Evolutionary conservation across 2,113 vertebrate species (phyloP).

Genomic region (Ia io): DNA sequence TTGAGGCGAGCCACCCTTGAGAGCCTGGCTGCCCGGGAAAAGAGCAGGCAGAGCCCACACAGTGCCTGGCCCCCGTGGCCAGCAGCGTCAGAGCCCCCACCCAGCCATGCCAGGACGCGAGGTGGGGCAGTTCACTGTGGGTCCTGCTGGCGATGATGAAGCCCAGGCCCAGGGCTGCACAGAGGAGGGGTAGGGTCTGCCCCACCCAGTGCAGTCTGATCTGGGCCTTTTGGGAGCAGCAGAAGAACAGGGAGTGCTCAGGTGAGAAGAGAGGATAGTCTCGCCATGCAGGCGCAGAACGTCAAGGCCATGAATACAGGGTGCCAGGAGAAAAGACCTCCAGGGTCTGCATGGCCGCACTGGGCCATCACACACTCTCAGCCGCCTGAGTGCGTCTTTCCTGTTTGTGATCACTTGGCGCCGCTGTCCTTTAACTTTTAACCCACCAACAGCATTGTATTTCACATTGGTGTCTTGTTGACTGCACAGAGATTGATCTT

Average conservation of each 20-base stretch:
- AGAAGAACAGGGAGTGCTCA: constrained; percentile 85
- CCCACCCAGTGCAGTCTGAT: constrained; percentile 87
- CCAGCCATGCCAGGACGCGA: constrained; percentile 89
- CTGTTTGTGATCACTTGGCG: too few species aligned
- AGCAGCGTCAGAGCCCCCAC: constrained; percentile 82
- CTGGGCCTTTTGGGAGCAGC: constrained; percentile 85
- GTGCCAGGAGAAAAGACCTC: constrained; percentile 93
- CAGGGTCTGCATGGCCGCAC: too few species aligned
- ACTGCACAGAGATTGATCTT: too few species aligned
- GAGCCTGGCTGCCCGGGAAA: constrained; percentile 79
- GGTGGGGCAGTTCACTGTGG: constrained; percentile 85
- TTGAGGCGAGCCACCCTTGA: constrained; percentile 81
- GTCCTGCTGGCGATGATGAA: constrained; percentile 91
- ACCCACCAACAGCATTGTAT: not conserved
- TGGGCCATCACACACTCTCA: too few species aligned
- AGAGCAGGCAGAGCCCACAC: constrained; percentile 85
- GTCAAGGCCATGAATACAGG: constrained; percentile 90
- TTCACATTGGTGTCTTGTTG: not conserved
- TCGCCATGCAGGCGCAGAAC: constrained; percentile 91
- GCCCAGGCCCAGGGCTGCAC: constrained; percentile 81
- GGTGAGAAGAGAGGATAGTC: constrained; percentile 87
- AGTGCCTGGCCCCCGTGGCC: constrained; percentile 81
- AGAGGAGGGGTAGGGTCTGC: constrained; percentile 83
- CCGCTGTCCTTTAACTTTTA: not conserved
- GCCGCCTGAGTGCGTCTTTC: too few species aligned